These are phyloP conservation scores for Apoderus coryli DNA, from an alignment of 2,888 invertebrate genomes.

Conservation along the genomic window DNA sequence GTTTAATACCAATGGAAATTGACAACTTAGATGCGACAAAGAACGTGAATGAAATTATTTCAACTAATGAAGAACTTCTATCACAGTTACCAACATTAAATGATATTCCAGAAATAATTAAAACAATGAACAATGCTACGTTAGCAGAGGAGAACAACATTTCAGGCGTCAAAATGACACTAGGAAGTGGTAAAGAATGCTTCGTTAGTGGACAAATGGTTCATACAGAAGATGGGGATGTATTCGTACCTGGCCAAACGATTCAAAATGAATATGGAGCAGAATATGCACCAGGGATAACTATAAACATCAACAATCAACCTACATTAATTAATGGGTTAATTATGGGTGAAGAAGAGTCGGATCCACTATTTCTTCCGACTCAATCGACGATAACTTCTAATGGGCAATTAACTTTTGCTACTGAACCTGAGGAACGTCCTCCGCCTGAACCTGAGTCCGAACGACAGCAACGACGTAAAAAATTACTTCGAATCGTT, in stretches of 20 bases:
- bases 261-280: slow-evolving; percentile 51
- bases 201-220: slow-evolving; percentile 60
- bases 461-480: slow-evolving; percentile 20
- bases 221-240: slow-evolving; percentile 50
- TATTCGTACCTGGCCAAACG: slow-evolving; percentile 65
- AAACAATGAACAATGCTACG: slow-evolving; percentile 44
- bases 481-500: slow-evolving; percentile 14
- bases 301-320: slow-evolving; percentile 50
- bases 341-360: slow-evolving; percentile 44
- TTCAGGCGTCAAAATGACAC: slow-evolving; percentile 30
- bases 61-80: slow-evolving; percentile 36
- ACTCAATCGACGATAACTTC: slow-evolving; percentile 50
- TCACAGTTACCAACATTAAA: slow-evolving; percentile 46
- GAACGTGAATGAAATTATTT: slow-evolving; percentile 42
- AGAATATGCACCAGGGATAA: slow-evolving; percentile 59
- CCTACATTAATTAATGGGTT: slow-evolving; percentile 60
- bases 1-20: slow-evolving; percentile 35
- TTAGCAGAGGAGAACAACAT: slow-evolving; percentile 35
- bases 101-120: slow-evolving; percentile 48
- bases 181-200: slow-evolving; percentile 52
- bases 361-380: slow-evolving; percentile 50
- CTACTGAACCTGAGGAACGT: slow-evolving; percentile 28
- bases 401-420: slow-evolving; percentile 31
- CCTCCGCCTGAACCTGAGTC: slow-evolving; percentile 25
- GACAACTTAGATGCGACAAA: slow-evolving; percentile 44